phyloP scores from a whole-genome alignment of 1,140 invertebrate genomes.

The Megalopta genalis region DNA sequence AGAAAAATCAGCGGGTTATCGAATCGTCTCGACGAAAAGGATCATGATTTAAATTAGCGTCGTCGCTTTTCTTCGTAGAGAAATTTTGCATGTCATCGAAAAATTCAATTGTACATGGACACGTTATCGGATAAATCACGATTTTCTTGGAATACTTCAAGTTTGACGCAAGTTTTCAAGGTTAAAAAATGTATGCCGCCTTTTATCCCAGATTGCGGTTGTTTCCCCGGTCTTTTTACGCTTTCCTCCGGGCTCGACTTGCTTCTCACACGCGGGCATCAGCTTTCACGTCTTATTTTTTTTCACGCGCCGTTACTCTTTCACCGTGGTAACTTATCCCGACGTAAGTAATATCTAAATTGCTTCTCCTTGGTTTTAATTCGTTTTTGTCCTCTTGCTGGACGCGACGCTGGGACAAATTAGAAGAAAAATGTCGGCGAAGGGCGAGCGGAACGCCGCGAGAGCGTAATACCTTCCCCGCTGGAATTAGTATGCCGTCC shows the following conservation, averaged over 20 bases:
- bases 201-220: no score
- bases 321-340: background rate
- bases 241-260: background rate
- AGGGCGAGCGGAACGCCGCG: background rate
- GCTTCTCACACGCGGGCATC: slow-evolving; percentile 13
- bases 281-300: slow-evolving; percentile 31
- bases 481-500: background rate
- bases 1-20: no score
- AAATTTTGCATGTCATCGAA: no score
- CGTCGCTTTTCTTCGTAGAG: no score
- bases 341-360: slow-evolving; percentile 51
- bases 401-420: background rate
- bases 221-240: no score
- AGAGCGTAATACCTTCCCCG: background rate
- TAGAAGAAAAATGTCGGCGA: background rate
- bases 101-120: no score
- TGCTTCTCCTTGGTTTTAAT: slow-evolving; percentile 27
- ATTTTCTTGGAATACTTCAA: no score
- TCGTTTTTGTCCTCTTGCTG: background rate
- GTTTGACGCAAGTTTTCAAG: no score
- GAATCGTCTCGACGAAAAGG: no score
- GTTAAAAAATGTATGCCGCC: no score
- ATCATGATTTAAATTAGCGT: no score
- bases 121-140: no score
- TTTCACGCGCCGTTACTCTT: slow-evolving; percentile 21